phyloP scores from a whole-genome alignment of 2,113 vertebrate genomes.

The Clarias magur region DNA sequence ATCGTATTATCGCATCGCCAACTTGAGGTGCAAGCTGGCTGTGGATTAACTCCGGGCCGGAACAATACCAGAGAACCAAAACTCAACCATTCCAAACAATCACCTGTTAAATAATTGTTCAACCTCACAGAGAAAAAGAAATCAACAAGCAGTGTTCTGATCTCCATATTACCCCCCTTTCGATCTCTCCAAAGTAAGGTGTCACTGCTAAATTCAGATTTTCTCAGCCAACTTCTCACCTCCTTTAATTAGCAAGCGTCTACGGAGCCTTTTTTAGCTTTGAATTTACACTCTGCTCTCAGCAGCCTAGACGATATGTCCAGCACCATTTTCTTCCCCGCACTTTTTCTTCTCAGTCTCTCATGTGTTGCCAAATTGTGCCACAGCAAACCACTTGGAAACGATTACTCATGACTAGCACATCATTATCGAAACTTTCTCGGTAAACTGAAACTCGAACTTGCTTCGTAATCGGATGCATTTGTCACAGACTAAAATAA shows the following conservation, averaged over 20 bases:
- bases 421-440: not conserved
- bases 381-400: not conserved
- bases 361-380: slow-evolving; percentile 7
- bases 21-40: too few relatives aligned
- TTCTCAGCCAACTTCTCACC: slow-evolving; percentile 40
- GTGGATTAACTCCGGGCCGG: too few relatives aligned
- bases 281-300: slow-evolving; percentile 42
- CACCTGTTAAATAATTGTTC: not conserved
- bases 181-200: slow-evolving; percentile 17
- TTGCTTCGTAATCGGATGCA: not conserved
- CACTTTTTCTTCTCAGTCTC: slow-evolving; percentile 10
- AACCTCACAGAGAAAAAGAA: not conserved
- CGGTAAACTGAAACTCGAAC: not conserved
- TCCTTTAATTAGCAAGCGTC: slow-evolving; percentile 50
- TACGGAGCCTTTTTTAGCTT: slow-evolving; percentile 39
- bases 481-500: not conserved
- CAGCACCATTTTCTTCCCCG: not conserved
- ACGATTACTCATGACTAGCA: not conserved
- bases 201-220: slow-evolving; percentile 47
- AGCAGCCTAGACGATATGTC: slow-evolving; percentile 19
- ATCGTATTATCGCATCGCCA: too few relatives aligned
- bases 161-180: not conserved
- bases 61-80: not conserved
- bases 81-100: not conserved
- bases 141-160: not conserved